These are phyloP conservation scores for Hydrozoanthus gracilis DNA, from an alignment of 92 coral and sea anemone genomes.

Conservation along the genomic window DNA sequence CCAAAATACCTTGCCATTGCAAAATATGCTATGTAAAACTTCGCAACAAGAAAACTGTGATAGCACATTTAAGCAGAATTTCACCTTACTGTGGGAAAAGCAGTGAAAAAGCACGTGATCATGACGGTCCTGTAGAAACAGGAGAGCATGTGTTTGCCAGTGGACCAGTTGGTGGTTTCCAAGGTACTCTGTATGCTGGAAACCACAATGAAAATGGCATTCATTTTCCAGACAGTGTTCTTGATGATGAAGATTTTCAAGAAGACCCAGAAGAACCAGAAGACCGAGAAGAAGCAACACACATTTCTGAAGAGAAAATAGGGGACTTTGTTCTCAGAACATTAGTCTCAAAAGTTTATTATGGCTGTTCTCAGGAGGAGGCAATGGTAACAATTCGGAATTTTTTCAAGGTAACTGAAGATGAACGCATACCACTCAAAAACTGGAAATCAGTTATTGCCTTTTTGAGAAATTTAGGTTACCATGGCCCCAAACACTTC, in stretches of 20 bases:
- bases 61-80: too few species aligned
- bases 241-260: background rate
- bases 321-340: conserved; percentile 64
- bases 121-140: too few species aligned
- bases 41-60: too few species aligned
- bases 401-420: conserved; percentile 54
- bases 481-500: conserved; percentile 60
- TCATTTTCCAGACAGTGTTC: too few species aligned
- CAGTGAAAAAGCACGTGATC: too few species aligned
- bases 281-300: conserved; percentile 3
- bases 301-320: conserved; percentile 19
- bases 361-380: conserved; percentile 73
- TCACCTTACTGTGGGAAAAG: too few species aligned
- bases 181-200: conserved; percentile 13
- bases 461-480: conserved; percentile 64
- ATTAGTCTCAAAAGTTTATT: conserved; percentile 49
- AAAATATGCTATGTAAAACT: too few species aligned
- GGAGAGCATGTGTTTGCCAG: conserved; percentile 7
- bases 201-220: too few species aligned
- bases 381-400: conserved; percentile 62
- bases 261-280: background rate
- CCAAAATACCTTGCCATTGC: too few species aligned
- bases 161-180: background rate
- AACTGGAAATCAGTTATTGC: conserved; percentile 54
- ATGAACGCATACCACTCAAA: conserved; percentile 67